Evolutionary conservation across 2,113 vertebrate genomes (phyloP).

Genomic region (Sciurus niger): DNA sequence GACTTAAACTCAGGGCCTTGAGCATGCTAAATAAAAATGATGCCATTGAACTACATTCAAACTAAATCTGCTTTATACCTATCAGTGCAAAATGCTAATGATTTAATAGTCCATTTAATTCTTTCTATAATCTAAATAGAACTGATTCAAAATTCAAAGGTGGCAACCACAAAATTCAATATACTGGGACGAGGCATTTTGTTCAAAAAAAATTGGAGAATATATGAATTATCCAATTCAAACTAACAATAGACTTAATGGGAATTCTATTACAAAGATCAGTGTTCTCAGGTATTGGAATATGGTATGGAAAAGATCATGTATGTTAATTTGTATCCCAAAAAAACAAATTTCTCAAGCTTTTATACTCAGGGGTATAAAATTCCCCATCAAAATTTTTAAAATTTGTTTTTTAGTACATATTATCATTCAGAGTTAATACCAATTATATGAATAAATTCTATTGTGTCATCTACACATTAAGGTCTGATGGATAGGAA

Average conservation of each 20-base stretch:
- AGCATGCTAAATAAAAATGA: too few relatives aligned
- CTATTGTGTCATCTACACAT: not conserved
- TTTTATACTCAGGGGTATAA: slow-evolving; percentile 21
- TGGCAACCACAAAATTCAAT: not conserved
- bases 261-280: slow-evolving; percentile 30
- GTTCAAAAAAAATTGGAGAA: slow-evolving; percentile 43
- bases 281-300: not conserved
- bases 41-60: too few relatives aligned
- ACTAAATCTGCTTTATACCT: not conserved
- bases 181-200: not conserved
- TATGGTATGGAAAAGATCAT: not conserved
- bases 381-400: not conserved
- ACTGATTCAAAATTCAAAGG: not conserved
- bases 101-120: slow-evolving; percentile 19
- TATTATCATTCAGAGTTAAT: slow-evolving; percentile 16
- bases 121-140: slow-evolving; percentile 19
- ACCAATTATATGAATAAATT: slow-evolving; percentile 22
- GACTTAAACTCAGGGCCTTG: too few relatives aligned
- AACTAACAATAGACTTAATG: not conserved
- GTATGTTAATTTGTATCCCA: slow-evolving; percentile 17
- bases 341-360: slow-evolving; percentile 10
- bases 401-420: slow-evolving; percentile 10
- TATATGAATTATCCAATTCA: not conserved
- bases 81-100: slow-evolving; percentile 39
- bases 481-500: not conserved